phyloP scores from a whole-genome alignment of 2,888 invertebrate species.

The Drosophila bunnanda region DNA sequence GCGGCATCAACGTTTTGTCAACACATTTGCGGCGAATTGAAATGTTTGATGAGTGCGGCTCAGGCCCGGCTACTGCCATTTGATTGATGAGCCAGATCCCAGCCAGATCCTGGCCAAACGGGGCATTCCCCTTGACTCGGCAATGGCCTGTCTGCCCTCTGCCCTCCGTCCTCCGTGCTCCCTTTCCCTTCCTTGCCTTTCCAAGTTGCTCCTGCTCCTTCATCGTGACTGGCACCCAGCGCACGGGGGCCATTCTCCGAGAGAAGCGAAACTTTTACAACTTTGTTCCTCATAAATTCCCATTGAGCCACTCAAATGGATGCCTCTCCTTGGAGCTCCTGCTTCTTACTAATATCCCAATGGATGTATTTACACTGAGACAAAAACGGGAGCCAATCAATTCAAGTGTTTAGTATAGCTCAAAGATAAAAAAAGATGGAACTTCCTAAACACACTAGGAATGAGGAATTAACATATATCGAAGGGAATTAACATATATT shows the following conservation, averaged over 20 bases:
- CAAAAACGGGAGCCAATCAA: no score
- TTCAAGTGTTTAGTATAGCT: no score
- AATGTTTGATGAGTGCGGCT: slow-evolving; percentile 60
- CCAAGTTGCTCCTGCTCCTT: neutral
- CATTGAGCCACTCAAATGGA: slow-evolving; percentile 33
- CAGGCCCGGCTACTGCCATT: slow-evolving; percentile 25
- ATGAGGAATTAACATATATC: no score
- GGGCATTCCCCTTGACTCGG: slow-evolving; percentile 8
- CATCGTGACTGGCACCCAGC: neutral
- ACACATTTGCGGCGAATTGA: slow-evolving; percentile 73
- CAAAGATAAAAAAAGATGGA: no score
- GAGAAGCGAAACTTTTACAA: slow-evolving; percentile 18
- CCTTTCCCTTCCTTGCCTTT: neutral
- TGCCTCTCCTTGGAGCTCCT: slow-evolving; percentile 4
- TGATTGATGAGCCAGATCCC: slow-evolving; percentile 41
- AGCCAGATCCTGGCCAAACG: slow-evolving; percentile 1
- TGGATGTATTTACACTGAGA: neutral
- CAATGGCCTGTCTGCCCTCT: neutral
- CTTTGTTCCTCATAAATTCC: slow-evolving; percentile 36
- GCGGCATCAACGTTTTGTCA: slow-evolving; percentile 60
- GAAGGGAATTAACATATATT: no score
- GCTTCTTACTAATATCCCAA: slow-evolving; percentile 4
- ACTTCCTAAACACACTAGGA: no score
- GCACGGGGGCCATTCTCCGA: neutral
- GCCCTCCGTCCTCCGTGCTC: neutral